Evolutionary conservation across 2,888 invertebrate species (phyloP).

Genomic region (Gryllus longicercus): DNA sequence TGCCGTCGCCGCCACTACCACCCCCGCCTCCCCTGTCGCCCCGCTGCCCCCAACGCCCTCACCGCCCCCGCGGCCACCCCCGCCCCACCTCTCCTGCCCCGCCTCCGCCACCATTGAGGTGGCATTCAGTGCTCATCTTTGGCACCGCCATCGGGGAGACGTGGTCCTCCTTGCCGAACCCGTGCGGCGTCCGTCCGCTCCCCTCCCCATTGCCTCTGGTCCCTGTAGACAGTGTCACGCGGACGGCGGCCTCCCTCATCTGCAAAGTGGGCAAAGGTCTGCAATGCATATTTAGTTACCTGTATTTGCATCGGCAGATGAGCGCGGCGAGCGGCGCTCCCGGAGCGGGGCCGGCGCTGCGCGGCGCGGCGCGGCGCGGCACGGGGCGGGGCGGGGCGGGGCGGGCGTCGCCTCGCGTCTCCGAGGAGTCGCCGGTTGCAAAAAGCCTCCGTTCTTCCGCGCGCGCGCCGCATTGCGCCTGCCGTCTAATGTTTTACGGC

Average conservation of each 20-base stretch:
- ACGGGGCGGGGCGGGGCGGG: too few species aligned
- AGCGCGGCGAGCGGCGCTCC: neutral
- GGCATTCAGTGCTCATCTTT: neutral
- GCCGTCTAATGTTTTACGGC: too few species aligned
- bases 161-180: neutral
- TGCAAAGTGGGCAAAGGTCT: slow-evolving; percentile 3
- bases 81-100: neutral
- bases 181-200: neutral
- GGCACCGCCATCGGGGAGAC: neutral
- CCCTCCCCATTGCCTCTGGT: neutral
- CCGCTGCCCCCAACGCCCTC: neutral
- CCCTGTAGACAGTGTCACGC: too few species aligned
- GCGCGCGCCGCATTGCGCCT: too few species aligned
- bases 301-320: slow-evolving; percentile 2
- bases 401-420: too few species aligned
- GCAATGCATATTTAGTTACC: slow-evolving; percentile 7
- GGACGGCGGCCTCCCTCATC: neutral
- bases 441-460: too few species aligned
- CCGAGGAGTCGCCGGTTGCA: too few species aligned
- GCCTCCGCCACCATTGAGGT: neutral
- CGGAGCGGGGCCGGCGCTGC: too few species aligned
- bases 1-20: too few species aligned
- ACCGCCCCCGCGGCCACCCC: neutral
- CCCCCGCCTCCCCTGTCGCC: neutral
- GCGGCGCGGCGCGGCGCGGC: too few species aligned